Evolutionary conservation across 2,888 invertebrate species (phyloP).

Genomic region (Melinaea marsaeus): DNA sequence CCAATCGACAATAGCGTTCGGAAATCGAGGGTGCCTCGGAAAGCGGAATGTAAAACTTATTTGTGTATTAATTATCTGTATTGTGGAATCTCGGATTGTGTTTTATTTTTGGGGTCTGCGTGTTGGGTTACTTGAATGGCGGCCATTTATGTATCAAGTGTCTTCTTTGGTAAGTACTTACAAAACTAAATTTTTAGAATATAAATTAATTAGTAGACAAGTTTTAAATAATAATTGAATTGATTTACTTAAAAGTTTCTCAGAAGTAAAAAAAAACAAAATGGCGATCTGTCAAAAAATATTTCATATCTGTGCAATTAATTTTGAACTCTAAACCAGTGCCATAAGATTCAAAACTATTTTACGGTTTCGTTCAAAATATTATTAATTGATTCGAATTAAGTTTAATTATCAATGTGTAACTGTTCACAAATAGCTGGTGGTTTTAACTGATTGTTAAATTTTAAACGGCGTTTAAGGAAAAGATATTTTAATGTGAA

Average conservation of each 20-base stretch:
- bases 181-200: background rate
- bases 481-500: background rate
- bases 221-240: background rate
- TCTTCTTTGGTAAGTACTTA: constrained; percentile 16
- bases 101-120: constrained; percentile 37
- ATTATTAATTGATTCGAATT: constrained; percentile 43
- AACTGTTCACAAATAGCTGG: constrained; percentile 17
- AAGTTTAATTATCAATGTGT: constrained; percentile 36
- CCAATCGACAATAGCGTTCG: constrained; percentile 41
- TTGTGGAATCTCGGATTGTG: constrained; percentile 35
- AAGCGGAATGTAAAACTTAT: constrained; percentile 33
- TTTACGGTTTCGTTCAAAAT: constrained; percentile 18
- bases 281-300: constrained; percentile 9
- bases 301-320: background rate
- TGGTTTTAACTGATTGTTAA: background rate
- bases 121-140: constrained; percentile 39
- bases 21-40: constrained; percentile 43
- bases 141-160: constrained; percentile 35
- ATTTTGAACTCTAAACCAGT: background rate
- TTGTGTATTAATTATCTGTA: constrained; percentile 25
- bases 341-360: background rate
- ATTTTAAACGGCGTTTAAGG: background rate
- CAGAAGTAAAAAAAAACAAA: constrained; percentile 12
- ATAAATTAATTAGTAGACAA: background rate
- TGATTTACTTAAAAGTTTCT: constrained; percentile 17